phyloP scores from a whole-genome alignment of 2,113 vertebrate species.

The Megalops atlanticus region DNA sequence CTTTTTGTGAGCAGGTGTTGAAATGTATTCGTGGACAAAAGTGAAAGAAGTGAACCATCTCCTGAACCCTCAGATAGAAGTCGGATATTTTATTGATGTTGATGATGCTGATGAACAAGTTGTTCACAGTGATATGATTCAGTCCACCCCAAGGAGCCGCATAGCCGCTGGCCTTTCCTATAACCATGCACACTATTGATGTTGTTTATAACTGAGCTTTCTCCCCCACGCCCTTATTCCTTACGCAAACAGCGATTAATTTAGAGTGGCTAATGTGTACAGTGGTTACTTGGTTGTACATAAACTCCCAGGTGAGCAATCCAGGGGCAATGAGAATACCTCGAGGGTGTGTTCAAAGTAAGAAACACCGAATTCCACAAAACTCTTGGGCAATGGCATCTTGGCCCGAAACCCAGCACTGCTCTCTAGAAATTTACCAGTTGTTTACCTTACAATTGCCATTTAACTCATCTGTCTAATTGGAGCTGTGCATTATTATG shows the following conservation, averaged over 20 bases:
- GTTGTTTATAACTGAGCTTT: neutral
- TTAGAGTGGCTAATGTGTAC: slow-evolving; percentile 2
- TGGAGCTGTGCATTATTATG: neutral
- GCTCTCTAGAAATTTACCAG: neutral
- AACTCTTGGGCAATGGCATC: neutral
- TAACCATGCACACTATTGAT: neutral
- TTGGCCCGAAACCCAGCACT: neutral
- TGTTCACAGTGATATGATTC: neutral
- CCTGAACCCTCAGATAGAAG: neutral
- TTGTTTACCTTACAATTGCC: neutral
- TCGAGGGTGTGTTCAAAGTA: neutral
- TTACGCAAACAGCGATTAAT: slow-evolving; percentile 3
- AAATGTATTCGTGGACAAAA: neutral
- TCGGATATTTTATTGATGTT: neutral
- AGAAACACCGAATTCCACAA: neutral
- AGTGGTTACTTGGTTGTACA: neutral
- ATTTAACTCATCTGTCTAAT: neutral
- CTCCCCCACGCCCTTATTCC: neutral
- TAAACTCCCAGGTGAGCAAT: slow-evolving; percentile 7
- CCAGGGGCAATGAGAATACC: neutral
- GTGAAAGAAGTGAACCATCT: neutral
- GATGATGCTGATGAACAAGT: neutral
- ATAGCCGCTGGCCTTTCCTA: slow-evolving; percentile 10
- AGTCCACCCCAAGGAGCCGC: slow-evolving; percentile 2
- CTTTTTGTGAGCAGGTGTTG: neutral